Evolutionary conservation across 30 jellyfish, hydroid and myxozoan species (phyloP), one percentile per base, ranked within the genome.

Genomic region (Pelagia noctiluca): DNA sequence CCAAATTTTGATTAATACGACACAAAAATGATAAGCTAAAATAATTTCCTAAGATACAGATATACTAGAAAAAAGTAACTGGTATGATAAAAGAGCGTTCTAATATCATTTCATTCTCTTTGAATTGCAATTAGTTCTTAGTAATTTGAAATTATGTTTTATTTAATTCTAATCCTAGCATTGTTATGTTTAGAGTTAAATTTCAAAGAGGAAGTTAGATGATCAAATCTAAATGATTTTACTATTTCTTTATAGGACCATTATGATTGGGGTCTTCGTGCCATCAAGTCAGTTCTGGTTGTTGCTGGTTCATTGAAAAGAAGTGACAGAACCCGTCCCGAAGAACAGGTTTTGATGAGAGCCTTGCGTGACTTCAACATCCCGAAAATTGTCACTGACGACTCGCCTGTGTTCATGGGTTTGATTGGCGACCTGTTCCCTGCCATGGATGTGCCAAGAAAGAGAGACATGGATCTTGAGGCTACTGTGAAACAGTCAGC

Each of bases 191-290:
- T n/a, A n/a, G n/a, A n/a, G n/a, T n/a, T n/a, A n/a, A n/a, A n/a
- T n/a, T n/a, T n/a, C n/a, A n/a, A n/a, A n/a, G n/a, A n/a, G n/a
- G n/a, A n/a, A n/a, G n/a, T n/a, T n/a, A n/a, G n/a, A n/a, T n/a
- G n/a, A n/a, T n/a, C n/a, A n/a, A n/a, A n/a, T n/a, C n/a, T n/a
- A 37, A 2, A 23, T 13, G 36, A 10, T 34, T 30, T 8, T 25
- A n/a, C 10, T 19, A 5, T 63, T 13, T 25, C 26, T 33, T 38
- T 63, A 33, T 53, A 92, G 98, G 98, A 92, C 53, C 98, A 92
- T 50, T 92, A 92, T 57, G 98, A 92, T 76, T 92, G 98, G 98
- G 98, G 98, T 23, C 82, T 92, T 29, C 98, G 98, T 46, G 98
- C 98, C 2, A 92, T 92, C 93, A 92, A 92, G 65, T 92, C 98